Base-by-base conservation (phyloP, 1,140 invertebrate genomes). In the Bombus confusus region DNA sequence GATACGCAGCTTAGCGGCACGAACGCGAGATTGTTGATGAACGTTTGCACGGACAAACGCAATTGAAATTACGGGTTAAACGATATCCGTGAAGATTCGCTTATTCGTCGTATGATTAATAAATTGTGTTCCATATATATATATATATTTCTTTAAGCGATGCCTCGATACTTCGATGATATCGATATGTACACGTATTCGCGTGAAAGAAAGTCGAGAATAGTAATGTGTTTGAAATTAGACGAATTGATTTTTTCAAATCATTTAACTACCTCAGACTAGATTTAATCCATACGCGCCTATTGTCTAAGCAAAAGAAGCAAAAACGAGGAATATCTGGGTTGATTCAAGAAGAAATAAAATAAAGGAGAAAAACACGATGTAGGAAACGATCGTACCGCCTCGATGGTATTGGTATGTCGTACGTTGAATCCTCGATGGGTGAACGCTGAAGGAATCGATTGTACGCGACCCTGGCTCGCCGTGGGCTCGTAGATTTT, bases 401-500 rank as follows among this genome's bases (percentile, higher is more conserved):
- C 6, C 5, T n/a, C 39, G 59, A n/a, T 62, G 28, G 28, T 62
- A n/a, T 28, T 13, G 2, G 13, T 72, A 15, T 8, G 22, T 52
- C 34, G 34, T 37, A 37, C 52, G 28, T 28, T n/a, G 28, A 34
- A 52, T 68, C 6, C 13, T 28, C 62, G 43, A 71, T 52, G 13
- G 15, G 3, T 59, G 18, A 13, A 9, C 22, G 25, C 3, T 2
- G 59, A 47, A 39, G 59, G 72, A n/a, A 68, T 52, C 34, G 59
- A 85, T 80, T 64, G 59, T 57, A 8, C 72, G 76, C 59, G 75
- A 39, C 47, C 57, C 72, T 52, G 59, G 15, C 62, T 47, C 47
- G 76, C 84, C 84, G 71, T 72, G 66, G 75, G 43, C 75, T 81
- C 90, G 85, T 90, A 91, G 88, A 92, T 90, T 92, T 88, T 86